Base-by-base conservation (phyloP, 1,140 invertebrate genomes). In the Aphidius gifuensis region DNA sequence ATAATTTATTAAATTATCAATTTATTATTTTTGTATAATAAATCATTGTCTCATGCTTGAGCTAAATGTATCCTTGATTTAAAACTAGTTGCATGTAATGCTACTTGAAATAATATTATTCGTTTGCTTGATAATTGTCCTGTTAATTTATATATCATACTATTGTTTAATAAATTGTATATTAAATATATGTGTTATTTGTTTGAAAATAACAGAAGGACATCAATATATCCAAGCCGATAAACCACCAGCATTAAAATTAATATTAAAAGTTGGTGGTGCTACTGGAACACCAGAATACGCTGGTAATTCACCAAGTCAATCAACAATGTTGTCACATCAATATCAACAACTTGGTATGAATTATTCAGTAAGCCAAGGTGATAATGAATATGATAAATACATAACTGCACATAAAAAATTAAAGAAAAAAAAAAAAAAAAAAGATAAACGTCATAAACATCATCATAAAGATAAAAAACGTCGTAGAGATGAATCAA, bases 251-350 rank as follows among this genome's bases (percentile, higher is more conserved):
- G 84, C 84, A 45, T 70, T 93, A 38, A 92, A 92, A 72, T 76
- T 93, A 42, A 92, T 93, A 53, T 73, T 94, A 23, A 93, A 93
- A 79, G 90, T 93, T n/a, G 88, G 87, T 5, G 88, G 85, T 21
- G 85, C 79, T 51, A 86, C 84, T 69, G 85, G 83, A 7, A 90
- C 88, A 3, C 88, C 89, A 0, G 90, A 91, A 74, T 85, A 90
- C 74, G 85, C 81, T 60, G 80, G 78, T 62, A 85, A 87, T 65
- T 85, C 83, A 39, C 78, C 81, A 6, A 80, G 69, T 59, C 79
- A 78, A 49, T 64, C 73, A 56, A 58, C 71, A 6, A 81, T 80
- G 75, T 56, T 79, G 56, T 79, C 76, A 39, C 79, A 80, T 59
- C 76, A 80, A 11, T 75, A 80, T 56, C 78, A 77, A 45, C 78